These are phyloP conservation scores for Lasaia peninsularis DNA, from an alignment of 1,140 invertebrate genomes.

Conservation along the genomic window DNA sequence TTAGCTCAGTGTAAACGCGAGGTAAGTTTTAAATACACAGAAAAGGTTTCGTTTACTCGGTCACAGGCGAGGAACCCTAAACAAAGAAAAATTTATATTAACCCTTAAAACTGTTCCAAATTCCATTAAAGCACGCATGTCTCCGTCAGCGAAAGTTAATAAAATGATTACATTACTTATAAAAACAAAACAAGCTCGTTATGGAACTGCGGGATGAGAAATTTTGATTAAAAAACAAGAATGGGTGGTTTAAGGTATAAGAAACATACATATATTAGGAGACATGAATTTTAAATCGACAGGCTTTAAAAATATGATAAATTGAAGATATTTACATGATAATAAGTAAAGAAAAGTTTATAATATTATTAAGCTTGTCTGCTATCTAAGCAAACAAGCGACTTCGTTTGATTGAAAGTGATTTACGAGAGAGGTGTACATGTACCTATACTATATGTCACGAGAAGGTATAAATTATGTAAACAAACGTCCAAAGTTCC, in stretches of 20 bases:
- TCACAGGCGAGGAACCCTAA: background rate
- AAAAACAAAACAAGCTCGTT: constrained; percentile 13
- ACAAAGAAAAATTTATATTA: constrained; percentile 11
- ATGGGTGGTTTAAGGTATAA: background rate
- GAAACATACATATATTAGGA: background rate
- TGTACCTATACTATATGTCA: too few relatives aligned
- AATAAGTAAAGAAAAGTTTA: too few relatives aligned
- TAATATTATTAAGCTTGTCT: too few relatives aligned
- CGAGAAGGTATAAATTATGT: too few relatives aligned
- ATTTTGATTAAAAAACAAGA: constrained; percentile 8
- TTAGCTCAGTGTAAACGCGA: too few relatives aligned
- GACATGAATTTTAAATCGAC: too few relatives aligned
- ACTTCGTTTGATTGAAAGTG: too few relatives aligned
- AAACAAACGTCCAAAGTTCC: too few relatives aligned
- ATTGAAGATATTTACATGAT: too few relatives aligned
- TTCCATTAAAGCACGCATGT: constrained; percentile 10
- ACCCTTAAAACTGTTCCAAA: constrained; percentile 1
- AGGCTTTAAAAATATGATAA: too few relatives aligned
- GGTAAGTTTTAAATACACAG: background rate
- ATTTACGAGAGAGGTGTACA: too few relatives aligned
- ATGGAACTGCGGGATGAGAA: constrained; percentile 8
- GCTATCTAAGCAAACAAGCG: too few relatives aligned
- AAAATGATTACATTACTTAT: constrained; percentile 13
- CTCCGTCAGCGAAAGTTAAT: constrained; percentile 6
- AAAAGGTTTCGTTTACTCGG: background rate